Conservation (phyloP, 2,888 invertebrate species). For the Pyralis farinalis region DNA sequence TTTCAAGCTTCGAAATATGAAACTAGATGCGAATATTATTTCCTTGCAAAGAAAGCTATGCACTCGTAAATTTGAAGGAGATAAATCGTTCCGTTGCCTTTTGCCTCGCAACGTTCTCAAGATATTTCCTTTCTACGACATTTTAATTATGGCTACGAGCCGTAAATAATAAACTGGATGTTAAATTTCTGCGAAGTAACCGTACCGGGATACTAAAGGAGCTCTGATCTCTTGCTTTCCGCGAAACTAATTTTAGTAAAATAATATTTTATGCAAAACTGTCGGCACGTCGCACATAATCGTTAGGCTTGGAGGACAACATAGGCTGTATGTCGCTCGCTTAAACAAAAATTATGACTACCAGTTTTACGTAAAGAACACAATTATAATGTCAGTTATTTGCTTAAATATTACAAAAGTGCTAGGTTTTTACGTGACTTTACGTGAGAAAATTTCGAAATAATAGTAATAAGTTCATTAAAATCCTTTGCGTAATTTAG, state of each 20-base stretch:
- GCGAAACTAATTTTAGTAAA: slow-evolving; percentile 1
- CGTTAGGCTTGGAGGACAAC: slow-evolving; percentile 4
- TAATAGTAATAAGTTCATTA: no score
- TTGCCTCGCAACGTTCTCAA: slow-evolving; percentile 2
- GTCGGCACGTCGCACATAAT: not conserved
- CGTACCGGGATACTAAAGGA: not conserved
- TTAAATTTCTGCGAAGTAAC: slow-evolving; percentile 3
- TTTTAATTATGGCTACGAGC: slow-evolving; percentile 9
- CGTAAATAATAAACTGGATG: slow-evolving; percentile 9
- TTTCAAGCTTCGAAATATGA: no score
- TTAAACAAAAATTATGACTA: not conserved
- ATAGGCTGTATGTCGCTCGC: not conserved
- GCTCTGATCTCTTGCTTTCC: not conserved
- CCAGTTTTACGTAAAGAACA: no score
- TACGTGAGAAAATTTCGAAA: no score
- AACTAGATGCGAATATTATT: slow-evolving; percentile 1
- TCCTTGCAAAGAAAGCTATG: slow-evolving; percentile 5
- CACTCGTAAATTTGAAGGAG: slow-evolving; percentile 3
- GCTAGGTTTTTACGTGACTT: no score
- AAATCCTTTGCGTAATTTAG: no score
- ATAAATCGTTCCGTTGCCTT: slow-evolving; percentile 9
- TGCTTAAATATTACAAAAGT: no score
- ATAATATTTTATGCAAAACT: not conserved
- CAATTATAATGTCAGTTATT: no score
- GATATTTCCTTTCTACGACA: slow-evolving; percentile 6